Conservation (phyloP, 2,113 vertebrate genomes). For the Connochaetes taurinus region DNA sequence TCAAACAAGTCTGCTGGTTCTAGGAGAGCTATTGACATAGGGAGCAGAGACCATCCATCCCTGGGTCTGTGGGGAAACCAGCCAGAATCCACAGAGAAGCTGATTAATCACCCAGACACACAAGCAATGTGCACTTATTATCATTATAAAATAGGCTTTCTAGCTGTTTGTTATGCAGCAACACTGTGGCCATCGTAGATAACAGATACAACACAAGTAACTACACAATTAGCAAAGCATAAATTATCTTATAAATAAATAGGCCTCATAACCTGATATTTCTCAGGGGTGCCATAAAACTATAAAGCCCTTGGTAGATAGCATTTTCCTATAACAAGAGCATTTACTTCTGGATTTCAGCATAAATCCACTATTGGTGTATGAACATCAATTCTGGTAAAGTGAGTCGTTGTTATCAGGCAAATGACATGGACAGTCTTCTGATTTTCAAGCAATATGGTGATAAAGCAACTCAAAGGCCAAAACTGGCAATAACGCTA, state of each 20-base stretch:
- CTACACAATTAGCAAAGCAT: neutral
- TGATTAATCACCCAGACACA: neutral
- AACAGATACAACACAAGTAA: neutral
- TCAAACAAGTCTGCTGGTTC: neutral
- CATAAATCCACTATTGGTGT: neutral
- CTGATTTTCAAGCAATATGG: neutral
- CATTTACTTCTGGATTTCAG: neutral
- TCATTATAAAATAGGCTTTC: neutral
- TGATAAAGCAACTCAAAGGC: neutral
- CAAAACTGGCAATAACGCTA: neutral
- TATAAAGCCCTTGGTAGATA: neutral
- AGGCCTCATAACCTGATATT: neutral
- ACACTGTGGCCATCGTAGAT: neutral
- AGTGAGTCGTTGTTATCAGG: neutral
- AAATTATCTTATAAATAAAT: neutral
- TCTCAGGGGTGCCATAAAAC: neutral
- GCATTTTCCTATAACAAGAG: neutral
- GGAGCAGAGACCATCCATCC: neutral
- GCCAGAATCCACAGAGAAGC: neutral
- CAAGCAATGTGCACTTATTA: no score
- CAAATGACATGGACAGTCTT: neutral
- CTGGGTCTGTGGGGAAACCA: neutral
- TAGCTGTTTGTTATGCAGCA: neutral
- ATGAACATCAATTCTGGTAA: neutral
- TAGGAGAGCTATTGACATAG: neutral